Conservation (phyloP, 92 coral and sea anemone species). For the Phymanthus crucifer region DNA sequence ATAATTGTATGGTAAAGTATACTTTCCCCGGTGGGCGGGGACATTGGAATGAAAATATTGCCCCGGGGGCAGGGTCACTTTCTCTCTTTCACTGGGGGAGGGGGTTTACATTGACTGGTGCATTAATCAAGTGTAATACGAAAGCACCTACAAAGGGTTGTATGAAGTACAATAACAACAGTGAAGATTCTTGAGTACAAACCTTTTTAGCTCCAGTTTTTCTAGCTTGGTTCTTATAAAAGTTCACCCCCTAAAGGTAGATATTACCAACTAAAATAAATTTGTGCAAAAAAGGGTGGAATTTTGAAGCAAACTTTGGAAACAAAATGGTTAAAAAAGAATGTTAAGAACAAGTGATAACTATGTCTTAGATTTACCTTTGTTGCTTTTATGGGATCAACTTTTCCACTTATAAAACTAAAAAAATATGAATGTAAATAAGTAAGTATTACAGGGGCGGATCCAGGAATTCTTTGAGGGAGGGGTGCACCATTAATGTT, state of each 20-base stretch:
- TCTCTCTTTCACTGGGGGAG: too few species aligned
- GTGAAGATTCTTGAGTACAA: not conserved
- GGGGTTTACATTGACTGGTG: too few species aligned
- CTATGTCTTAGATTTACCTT: not conserved
- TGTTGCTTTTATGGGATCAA: not conserved
- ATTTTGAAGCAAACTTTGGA: not conserved
- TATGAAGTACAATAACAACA: not conserved
- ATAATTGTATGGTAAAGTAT: too few species aligned
- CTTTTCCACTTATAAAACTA: slow-evolving; percentile 18
- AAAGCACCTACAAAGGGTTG: not conserved
- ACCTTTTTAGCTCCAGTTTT: slow-evolving; percentile 9
- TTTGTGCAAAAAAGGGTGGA: not conserved
- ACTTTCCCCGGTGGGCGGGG: too few species aligned
- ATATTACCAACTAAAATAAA: not conserved
- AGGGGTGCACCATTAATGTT: too few species aligned
- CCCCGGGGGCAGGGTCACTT: too few species aligned
- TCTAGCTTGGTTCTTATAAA: slow-evolving; percentile 17
- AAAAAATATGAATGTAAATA: not conserved
- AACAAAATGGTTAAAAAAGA: not conserved
- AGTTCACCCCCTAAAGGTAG: not conserved
- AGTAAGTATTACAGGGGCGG: too few species aligned
- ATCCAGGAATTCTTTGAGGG: too few species aligned
- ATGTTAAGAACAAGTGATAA: too few species aligned
- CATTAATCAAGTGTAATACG: too few species aligned
- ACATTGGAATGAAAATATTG: too few species aligned